Conservation (phyloP, 2,797 vertebrate species). For the Sardinella longiceps region DNA sequence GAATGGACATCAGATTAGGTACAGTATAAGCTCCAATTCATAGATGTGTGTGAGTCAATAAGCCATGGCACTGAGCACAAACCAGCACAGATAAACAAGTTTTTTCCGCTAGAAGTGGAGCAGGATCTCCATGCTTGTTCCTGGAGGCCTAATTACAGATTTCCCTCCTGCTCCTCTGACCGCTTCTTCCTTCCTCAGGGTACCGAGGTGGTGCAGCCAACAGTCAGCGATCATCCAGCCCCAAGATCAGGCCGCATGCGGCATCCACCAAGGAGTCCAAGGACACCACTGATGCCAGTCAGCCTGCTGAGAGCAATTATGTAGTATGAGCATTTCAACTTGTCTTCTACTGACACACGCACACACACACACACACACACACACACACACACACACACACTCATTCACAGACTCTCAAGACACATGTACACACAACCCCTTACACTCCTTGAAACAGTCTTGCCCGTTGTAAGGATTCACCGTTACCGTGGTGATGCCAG, state of each 20-base stretch:
- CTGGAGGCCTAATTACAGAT: neutral
- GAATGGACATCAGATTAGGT: neutral
- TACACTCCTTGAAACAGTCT: slow-evolving; percentile 9
- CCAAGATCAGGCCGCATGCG: slow-evolving; percentile 74
- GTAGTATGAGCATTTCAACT: slow-evolving; percentile 75
- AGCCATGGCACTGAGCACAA: neutral
- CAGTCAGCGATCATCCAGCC: slow-evolving; percentile 72
- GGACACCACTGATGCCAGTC: slow-evolving; percentile 62
- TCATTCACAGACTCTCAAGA: neutral
- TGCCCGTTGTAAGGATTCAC: slow-evolving; percentile 17
- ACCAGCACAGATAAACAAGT: neutral
- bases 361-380: neutral
- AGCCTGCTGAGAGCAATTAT: slow-evolving; percentile 86
- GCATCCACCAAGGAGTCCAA: slow-evolving; percentile 74
- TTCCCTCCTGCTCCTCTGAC: neutral
- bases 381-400: neutral
- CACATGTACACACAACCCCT: neutral
- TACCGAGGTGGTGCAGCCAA: slow-evolving; percentile 74
- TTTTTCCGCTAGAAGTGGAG: neutral
- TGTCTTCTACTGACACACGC: slow-evolving; percentile 12
- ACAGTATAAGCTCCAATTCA: neutral
- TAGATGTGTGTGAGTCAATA: neutral
- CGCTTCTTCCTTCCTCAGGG: slow-evolving; percentile 66
- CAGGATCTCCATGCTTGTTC: neutral
- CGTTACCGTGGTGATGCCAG: slow-evolving; percentile 19